Evolutionary conservation across 2,888 invertebrate species (phyloP).

Genomic region (Nomada ruficornis): DNA sequence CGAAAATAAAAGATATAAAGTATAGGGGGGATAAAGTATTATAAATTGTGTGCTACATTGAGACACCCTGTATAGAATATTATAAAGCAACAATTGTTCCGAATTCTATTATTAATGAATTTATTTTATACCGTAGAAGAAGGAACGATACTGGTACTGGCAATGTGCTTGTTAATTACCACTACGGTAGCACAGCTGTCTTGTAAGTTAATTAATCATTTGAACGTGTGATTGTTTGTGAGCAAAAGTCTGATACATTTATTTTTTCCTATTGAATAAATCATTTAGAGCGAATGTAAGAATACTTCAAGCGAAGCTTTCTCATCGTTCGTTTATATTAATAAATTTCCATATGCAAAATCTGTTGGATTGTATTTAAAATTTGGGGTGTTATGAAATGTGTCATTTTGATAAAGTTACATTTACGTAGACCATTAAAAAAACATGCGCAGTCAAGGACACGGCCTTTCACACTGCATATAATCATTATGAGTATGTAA

Average conservation of each 20-base stretch:
- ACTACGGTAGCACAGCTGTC: constrained; percentile 54
- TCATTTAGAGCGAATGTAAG: not conserved
- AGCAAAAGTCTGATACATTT: not conserved
- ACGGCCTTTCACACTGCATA: constrained; percentile 7
- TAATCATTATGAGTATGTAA: not conserved
- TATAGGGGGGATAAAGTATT: not conserved
- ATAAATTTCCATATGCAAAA: not conserved
- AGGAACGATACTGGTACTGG: constrained; percentile 8
- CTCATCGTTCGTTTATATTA: not conserved
- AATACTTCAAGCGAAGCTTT: not conserved
- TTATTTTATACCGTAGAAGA: constrained; percentile 37
- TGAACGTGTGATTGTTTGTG: not conserved
- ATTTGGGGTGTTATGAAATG: not conserved
- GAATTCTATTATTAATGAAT: not conserved
- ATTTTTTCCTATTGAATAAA: not conserved
- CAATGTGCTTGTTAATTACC: constrained; percentile 28
- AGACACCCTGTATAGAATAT: not conserved
- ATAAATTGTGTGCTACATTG: not conserved
- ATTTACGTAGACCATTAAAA: not conserved
- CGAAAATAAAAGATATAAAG: not conserved
- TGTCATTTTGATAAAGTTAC: not conserved
- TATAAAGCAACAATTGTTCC: not conserved
- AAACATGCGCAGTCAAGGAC: not conserved
- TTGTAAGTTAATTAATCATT: constrained; percentile 58
- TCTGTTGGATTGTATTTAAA: not conserved